Evolutionary conservation across 2,888 invertebrate genomes (phyloP), one percentile per base, ranked within the genome.

Genomic region (Archips xylosteana): DNA sequence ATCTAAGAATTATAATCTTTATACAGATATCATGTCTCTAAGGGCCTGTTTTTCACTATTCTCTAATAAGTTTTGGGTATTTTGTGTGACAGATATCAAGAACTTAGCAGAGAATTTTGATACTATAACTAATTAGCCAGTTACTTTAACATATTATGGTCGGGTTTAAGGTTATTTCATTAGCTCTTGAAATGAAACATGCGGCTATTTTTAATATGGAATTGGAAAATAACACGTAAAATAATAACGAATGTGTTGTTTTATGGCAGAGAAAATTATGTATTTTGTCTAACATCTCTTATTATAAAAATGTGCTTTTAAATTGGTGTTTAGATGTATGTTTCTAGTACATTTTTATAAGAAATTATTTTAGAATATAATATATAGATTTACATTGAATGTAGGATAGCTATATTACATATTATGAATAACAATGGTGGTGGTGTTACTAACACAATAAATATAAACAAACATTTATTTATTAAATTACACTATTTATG

Each of bases 361-460:
- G 36, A 10, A 36, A 64, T 51, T 64, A 49, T 57, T 57, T 57
- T 57, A 57, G 32, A 32, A 32, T 57, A 57, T 32, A 2, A 23
- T 57, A 32, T 57, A 57, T 12, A 54, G 23, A 54, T 32, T 54
- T 23, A 57, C 32, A 57, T 57, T 23, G 32, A 57, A n/a, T 12
- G 32, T 62, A 62, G 23, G 42, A 62, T 62, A 62, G 45, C 1
- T 54, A 54, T 54, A 23, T 54, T 59, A 10, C 12, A 12, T 36
- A 60, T 36, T 60, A 39, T 39, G n/a, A 36, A 34, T 32, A 65
- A 42, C 42, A 69, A 71, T 64, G 71, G 75, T 71, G 75, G 67
- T 63, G 71, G 71, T 42, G 71, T 75, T 75, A 71, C 75, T 75
- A 71, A 75, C 75, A 5, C 12, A 68, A 60, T 36, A 63, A 63